Percentiles rank a stretch among this genome's conserved stretches.
Evolutionary conservation across 2,113 vertebrate genomes (phyloP).

Genomic region (Thunnus maccoyii): DNA sequence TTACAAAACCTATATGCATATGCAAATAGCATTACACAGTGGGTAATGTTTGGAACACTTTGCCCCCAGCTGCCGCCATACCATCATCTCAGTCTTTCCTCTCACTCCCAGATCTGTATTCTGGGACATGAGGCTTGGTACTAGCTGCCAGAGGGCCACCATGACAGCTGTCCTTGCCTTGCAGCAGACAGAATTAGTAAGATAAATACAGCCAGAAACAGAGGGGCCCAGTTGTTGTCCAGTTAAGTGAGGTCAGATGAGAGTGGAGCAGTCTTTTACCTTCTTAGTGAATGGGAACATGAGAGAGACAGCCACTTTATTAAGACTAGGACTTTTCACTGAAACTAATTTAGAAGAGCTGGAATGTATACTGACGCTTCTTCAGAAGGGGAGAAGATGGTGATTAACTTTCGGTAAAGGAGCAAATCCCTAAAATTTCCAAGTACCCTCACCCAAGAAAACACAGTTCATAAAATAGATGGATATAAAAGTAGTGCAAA

Average conservation of each 20-base stretch:
- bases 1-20: too few species aligned
- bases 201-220: constrained; percentile 69
- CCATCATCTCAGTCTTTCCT: constrained; percentile 4
- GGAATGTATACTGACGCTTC: not conserved
- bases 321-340: constrained; percentile 4
- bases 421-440: not conserved
- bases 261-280: constrained; percentile 20
- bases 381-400: not conserved
- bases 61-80: constrained; percentile 46
- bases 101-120: constrained; percentile 38
- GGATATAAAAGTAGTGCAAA: not conserved
- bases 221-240: constrained; percentile 62
- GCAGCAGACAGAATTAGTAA: constrained; percentile 72
- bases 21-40: constrained; percentile 1
- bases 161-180: constrained; percentile 73
- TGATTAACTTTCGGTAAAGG: not conserved
- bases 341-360: not conserved
- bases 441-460: too few species aligned
- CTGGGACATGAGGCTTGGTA: constrained; percentile 34
- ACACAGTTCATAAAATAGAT: not conserved
- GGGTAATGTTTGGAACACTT: constrained; percentile 1
- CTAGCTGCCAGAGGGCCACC: constrained; percentile 44
- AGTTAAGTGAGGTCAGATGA: constrained; percentile 73
- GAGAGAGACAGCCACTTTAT: not conserved
- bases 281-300: not conserved